Evolutionary conservation across 1,140 invertebrate genomes (phyloP), one percentile per base, ranked within the genome.

Genomic region (Thrips palmi): DNA sequence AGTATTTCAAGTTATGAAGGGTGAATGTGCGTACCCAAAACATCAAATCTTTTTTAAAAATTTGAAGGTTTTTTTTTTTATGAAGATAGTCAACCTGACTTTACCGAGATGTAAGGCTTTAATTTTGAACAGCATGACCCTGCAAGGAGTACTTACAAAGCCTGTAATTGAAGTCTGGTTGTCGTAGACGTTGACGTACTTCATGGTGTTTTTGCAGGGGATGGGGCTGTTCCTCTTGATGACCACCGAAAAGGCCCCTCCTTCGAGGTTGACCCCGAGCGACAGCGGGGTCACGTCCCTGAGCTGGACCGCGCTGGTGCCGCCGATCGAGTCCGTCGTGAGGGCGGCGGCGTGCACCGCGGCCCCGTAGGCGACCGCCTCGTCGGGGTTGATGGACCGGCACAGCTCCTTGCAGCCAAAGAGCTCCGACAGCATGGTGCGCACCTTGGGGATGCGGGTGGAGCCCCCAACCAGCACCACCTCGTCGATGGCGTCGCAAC

Each of bases 391-490:
- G 45, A 74, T 73, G 15, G 71, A 75, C 25, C 79, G 62, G 47
- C 71, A 71, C 11, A 72, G 52, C 15, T 60, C 50, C 47, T 73
- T 74, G 22, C 70, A 68, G 37, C 59, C 56, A 57, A 74, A 74
- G 55, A 68, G 72, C 48, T 70, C 65, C 48, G 49, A 44, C 6
- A 73, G 49, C 50, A 71, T 57, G 2, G 54, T 62, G 47, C 72
- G 70, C 32, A 74, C 64, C 49, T 72, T 73, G 0, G 70, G 71
- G 23, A 74, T 72, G 14, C 80, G 63, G 7, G 75, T 84, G 0
- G 77, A 82, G 12, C 79, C 80, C 12, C 80, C 79, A 15, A 84
- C 79, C 11, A 85, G 60, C 2, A 84, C 76, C 6, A 85, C 71
- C 43, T 85, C 79, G 49, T 84, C 62, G 40, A 84, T 78, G 6